These are phyloP conservation scores for Girardinichthys multiradiatus DNA, from an alignment of 2,113 vertebrate species.

Conservation along the genomic window DNA sequence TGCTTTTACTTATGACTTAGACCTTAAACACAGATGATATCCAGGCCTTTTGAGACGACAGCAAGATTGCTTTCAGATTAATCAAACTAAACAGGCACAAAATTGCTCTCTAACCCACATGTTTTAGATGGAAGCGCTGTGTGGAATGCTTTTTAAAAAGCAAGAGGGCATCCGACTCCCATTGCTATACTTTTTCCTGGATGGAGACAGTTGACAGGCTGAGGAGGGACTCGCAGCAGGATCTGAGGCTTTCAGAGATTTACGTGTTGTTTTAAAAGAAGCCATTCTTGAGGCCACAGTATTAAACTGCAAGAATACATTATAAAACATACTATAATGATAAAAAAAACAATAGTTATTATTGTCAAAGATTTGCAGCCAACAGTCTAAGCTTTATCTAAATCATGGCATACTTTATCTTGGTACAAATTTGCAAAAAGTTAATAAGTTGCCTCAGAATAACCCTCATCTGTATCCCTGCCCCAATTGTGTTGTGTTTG, in stretches of 20 bases:
- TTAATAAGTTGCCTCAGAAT: neutral
- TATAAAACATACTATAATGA: too few species aligned
- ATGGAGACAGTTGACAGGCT: conserved; percentile 23
- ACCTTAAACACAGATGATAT: conserved; percentile 50
- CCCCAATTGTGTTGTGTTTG: neutral
- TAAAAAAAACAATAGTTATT: neutral
- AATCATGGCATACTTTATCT: too few species aligned
- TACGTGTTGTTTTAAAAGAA: conserved; percentile 30
- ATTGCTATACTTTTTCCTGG: conserved; percentile 29
- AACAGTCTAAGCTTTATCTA: neutral
- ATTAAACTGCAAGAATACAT: conserved; percentile 22
- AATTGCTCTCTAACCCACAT: conserved; percentile 56
- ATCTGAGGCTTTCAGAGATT: neutral
- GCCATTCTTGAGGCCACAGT: conserved; percentile 4
- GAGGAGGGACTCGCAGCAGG: conserved; percentile 34
- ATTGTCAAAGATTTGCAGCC: neutral
- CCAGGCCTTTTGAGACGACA: conserved; percentile 50
- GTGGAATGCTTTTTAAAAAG: conserved; percentile 40
- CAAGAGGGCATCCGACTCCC: conserved; percentile 23
- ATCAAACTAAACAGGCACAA: conserved; percentile 56
- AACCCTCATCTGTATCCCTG: neutral
- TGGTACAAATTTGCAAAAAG: too few species aligned
- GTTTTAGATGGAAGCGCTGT: conserved; percentile 46
- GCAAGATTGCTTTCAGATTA: conserved; percentile 54
- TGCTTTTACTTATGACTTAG: conserved; percentile 53